Percentiles rank a stretch among this genome's conserved stretches.
These are phyloP conservation scores for Atherinosoma microstoma DNA, from an alignment of 2,797 vertebrate genomes.

Conservation along the genomic window DNA sequence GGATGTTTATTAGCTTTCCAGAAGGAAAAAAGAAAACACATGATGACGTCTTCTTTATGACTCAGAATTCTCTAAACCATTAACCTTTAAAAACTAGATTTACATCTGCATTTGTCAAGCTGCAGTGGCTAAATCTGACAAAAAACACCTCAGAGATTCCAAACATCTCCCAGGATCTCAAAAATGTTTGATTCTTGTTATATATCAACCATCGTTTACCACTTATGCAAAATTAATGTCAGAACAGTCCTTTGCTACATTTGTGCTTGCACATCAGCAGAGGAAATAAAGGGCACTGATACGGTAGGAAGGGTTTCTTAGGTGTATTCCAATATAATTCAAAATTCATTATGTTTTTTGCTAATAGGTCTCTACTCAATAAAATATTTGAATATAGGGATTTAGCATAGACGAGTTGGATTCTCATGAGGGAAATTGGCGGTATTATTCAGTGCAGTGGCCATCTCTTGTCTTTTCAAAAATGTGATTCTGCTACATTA, in stretches of 20 bases:
- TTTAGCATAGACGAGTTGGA: constrained; percentile 56
- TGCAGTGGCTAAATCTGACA: constrained; percentile 61
- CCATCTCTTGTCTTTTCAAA: constrained; percentile 52
- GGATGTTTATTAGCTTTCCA: constrained; percentile 49
- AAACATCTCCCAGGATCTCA: constrained; percentile 70
- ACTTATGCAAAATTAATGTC: constrained; percentile 53
- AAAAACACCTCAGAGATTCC: constrained; percentile 73
- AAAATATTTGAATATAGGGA: constrained; percentile 54
- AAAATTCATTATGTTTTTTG: constrained; percentile 45
- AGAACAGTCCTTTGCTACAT: constrained; percentile 29
- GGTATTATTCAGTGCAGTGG: constrained; percentile 55
- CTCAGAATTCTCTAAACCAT: constrained; percentile 72
- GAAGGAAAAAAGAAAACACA: constrained; percentile 45
- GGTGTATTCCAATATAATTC: constrained; percentile 40
- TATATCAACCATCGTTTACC: constrained; percentile 69
- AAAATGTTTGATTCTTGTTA: constrained; percentile 63
- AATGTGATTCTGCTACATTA: constrained; percentile 52
- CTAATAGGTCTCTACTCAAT: constrained; percentile 46
- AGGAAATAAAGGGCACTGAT: constrained; percentile 33
- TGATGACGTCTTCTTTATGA: constrained; percentile 63
- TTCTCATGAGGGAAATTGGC: constrained; percentile 50
- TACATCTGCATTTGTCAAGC: constrained; percentile 73
- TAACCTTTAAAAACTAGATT: constrained; percentile 80
- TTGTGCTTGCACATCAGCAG: constrained; percentile 24
- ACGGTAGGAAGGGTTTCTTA: constrained; percentile 17